These are phyloP conservation scores for Parelbella ahira DNA, from an alignment of 2,888 invertebrate genomes.

Conservation along the genomic window DNA sequence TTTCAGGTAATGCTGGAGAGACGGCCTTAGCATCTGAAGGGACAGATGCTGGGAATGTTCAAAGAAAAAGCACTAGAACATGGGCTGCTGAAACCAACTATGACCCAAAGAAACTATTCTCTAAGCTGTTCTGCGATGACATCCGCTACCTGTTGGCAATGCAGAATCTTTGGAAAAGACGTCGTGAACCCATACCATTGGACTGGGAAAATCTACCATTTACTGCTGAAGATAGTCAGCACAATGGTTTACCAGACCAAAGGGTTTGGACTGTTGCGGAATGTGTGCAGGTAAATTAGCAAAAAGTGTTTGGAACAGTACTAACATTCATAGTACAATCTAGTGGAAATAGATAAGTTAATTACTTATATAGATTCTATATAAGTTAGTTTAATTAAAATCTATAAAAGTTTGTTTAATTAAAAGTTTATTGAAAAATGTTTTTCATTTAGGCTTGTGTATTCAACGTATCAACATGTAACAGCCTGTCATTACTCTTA, in stretches of 20 bases:
- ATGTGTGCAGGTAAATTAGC: constrained; percentile 77
- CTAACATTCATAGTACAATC: too few species aligned
- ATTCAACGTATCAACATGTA: too few species aligned
- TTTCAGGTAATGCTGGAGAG: constrained; percentile 84
- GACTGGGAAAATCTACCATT: constrained; percentile 84
- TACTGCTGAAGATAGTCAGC: constrained; percentile 60
- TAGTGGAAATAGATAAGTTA: too few species aligned
- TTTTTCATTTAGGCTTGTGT: too few species aligned
- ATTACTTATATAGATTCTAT: too few species aligned
- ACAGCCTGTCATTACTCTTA: too few species aligned
- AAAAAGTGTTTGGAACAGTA: too few species aligned
- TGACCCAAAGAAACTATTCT: constrained; percentile 91
- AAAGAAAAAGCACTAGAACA: constrained; percentile 87
- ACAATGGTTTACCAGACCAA: constrained; percentile 85
- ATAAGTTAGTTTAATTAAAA: too few species aligned
- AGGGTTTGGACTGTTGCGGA: constrained; percentile 89
- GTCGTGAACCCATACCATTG: constrained; percentile 91
- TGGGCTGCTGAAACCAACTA: constrained; percentile 94
- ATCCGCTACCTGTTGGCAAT: constrained; percentile 96
- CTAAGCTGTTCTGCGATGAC: constrained; percentile 96
- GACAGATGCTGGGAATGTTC: constrained; percentile 72
- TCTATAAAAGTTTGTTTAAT: too few species aligned
- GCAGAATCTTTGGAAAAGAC: constrained; percentile 96
- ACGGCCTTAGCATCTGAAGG: constrained; percentile 81
- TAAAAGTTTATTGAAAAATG: too few species aligned